These are phyloP conservation scores for Drosophila ironensis DNA, from an alignment of 1,140 invertebrate species.

Conservation along the genomic window DNA sequence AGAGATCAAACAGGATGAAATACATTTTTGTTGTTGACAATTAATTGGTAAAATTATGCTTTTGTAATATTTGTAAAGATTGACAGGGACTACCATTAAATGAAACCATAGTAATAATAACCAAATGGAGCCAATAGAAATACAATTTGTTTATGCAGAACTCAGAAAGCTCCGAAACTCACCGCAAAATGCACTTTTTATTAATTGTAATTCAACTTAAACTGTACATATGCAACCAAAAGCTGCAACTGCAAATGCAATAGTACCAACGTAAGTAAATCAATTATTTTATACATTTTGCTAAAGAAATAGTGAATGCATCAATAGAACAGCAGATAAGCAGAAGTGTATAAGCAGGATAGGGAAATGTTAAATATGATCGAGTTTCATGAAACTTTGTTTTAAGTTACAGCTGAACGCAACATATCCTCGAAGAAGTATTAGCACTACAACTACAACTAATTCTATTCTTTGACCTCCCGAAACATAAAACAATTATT, in stretches of 20 bases:
- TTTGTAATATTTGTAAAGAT: constrained; percentile 74
- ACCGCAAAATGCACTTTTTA: constrained; percentile 42
- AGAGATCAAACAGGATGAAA: constrained; percentile 30
- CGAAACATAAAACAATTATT: constrained; percentile 15
- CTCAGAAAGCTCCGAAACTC: constrained; percentile 32
- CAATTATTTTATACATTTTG: constrained; percentile 65
- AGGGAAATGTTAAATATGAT: constrained; percentile 5
- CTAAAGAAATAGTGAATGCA: constrained; percentile 30
- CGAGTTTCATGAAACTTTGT: constrained; percentile 8
- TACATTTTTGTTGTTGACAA: constrained; percentile 72
- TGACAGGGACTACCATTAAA: constrained; percentile 79
- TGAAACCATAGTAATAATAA: constrained; percentile 68
- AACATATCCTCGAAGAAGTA: constrained; percentile 33
- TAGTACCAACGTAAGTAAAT: constrained; percentile 77
- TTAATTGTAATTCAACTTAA: constrained; percentile 51
- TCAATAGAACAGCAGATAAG: constrained; percentile 3
- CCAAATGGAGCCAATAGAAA: constrained; percentile 65
- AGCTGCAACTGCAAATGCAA: constrained; percentile 60
- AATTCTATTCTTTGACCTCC: constrained; percentile 1
- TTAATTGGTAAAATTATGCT: constrained; percentile 44
- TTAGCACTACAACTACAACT: neutral
- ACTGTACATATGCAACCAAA: constrained; percentile 60
- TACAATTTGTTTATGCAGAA: constrained; percentile 56
- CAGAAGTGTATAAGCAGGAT: constrained; percentile 5
- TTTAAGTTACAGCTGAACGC: constrained; percentile 41